A percentile compares a stretch with the other conserved stretches of the same genome.
Conservation (phyloP, 2,113 vertebrate species). For the Brachionichthys hirsutus region DNA sequence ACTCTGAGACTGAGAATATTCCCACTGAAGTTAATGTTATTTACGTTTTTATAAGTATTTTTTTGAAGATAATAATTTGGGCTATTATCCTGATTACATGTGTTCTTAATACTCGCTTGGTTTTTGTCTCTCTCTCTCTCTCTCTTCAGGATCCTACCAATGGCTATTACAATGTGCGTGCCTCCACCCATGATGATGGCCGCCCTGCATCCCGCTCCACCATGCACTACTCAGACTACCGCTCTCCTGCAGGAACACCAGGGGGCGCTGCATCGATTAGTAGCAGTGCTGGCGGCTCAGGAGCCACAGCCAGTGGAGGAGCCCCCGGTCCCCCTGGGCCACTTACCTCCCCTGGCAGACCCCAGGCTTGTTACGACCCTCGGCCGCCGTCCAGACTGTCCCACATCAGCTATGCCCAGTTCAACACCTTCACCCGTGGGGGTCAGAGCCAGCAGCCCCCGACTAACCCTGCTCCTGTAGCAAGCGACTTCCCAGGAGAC, state of each 20-base stretch:
- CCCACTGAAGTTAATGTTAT: no score
- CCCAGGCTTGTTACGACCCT: slow-evolving; percentile 84
- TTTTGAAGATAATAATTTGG: no score
- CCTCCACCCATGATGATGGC: slow-evolving; percentile 86
- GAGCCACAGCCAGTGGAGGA: slow-evolving; percentile 77
- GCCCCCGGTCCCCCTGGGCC: slow-evolving; percentile 73
- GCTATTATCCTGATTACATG: no score
- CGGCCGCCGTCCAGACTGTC: slow-evolving; percentile 90
- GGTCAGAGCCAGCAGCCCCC: slow-evolving; percentile 75
- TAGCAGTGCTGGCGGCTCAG: slow-evolving; percentile 71
- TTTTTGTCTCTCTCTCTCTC: slow-evolving; percentile 10
- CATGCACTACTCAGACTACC: slow-evolving; percentile 90
- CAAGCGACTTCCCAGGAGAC: slow-evolving; percentile 76
- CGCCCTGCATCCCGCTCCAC: slow-evolving; percentile 87
- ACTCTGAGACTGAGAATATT: no score
- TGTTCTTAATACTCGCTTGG: neutral
- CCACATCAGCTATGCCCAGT: slow-evolving; percentile 94
- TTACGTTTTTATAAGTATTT: no score
- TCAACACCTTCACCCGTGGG: slow-evolving; percentile 85
- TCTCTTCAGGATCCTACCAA: slow-evolving; percentile 89
- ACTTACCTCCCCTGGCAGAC: slow-evolving; percentile 75
- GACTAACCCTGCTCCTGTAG: slow-evolving; percentile 58
- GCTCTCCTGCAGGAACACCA: slow-evolving; percentile 72
- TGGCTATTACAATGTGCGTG: slow-evolving; percentile 94
- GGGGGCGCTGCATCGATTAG: slow-evolving; percentile 76